Evolutionary conservation across 2,888 invertebrate genomes (phyloP).

Genomic region (Heliconius charithonia): DNA sequence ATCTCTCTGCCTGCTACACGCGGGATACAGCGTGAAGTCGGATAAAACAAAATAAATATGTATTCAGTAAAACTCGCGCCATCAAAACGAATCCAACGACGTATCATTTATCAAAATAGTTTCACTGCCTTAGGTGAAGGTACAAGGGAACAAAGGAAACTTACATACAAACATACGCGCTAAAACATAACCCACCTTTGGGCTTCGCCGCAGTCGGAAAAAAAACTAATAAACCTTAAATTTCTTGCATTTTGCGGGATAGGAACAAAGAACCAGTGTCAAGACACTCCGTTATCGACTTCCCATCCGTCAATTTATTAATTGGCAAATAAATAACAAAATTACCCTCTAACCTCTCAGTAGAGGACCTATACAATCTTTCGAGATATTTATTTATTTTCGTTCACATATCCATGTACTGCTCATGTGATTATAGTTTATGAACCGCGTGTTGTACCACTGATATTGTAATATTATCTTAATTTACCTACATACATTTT

Average conservation of each 20-base stretch:
- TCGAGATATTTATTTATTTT: not conserved
- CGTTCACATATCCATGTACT: not conserved
- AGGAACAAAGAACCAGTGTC: not conserved
- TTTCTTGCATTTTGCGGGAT: not conserved
- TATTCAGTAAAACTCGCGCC: too few species aligned
- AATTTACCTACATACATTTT: too few species aligned
- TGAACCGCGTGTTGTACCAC: not conserved
- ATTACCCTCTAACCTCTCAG: conserved; percentile 1
- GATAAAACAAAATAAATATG: too few species aligned
- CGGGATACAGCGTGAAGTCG: not conserved
- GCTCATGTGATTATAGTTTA: not conserved
- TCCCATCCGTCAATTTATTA: not conserved
- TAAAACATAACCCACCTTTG: too few species aligned
- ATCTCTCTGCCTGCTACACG: not conserved
- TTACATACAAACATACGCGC: too few species aligned
- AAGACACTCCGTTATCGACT: not conserved
- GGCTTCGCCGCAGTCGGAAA: too few species aligned
- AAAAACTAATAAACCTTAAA: too few species aligned
- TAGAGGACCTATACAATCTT: not conserved
- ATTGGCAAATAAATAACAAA: not conserved
- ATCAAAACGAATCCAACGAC: too few species aligned
- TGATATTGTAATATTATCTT: not conserved
- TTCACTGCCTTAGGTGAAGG: too few species aligned
- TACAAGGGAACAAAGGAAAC: too few species aligned
- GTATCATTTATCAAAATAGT: too few species aligned